phyloP scores from a whole-genome alignment of 2,797 vertebrate genomes.

The Salarias fasciatus region DNA sequence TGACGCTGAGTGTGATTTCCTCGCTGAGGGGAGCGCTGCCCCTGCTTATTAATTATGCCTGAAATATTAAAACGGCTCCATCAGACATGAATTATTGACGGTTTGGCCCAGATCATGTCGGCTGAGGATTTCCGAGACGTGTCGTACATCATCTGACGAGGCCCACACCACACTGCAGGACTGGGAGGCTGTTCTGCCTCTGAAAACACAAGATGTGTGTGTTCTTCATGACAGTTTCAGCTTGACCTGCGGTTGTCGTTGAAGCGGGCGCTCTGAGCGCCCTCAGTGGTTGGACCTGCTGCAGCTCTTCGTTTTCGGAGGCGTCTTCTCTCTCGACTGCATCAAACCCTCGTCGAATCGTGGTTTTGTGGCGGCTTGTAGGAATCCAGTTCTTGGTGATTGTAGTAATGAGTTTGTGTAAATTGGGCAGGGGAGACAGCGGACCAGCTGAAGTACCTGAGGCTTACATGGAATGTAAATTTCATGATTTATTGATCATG shows the following conservation, averaged over 20 bases:
- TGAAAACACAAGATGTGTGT: conserved; percentile 46
- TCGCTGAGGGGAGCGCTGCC: conserved; percentile 62
- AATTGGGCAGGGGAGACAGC: background rate
- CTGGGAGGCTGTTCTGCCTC: conserved; percentile 32
- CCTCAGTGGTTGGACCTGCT: too few relatives aligned
- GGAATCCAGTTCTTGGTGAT: background rate
- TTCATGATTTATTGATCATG: background rate
- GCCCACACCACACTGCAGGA: conserved; percentile 45
- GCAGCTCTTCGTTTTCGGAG: too few relatives aligned
- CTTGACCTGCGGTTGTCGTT: too few relatives aligned
- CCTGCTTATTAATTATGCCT: conserved; percentile 83
- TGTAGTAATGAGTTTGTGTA: background rate
- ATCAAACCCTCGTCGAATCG: too few relatives aligned
- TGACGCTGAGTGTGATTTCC: conserved; percentile 73
- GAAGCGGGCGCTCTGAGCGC: too few relatives aligned
- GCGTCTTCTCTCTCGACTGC: too few relatives aligned
- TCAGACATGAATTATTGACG: conserved; percentile 84
- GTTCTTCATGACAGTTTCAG: conserved; percentile 6
- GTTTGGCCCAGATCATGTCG: conserved; percentile 77
- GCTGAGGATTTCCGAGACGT: conserved; percentile 76
- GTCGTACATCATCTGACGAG: conserved; percentile 74
- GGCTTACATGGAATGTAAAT: background rate
- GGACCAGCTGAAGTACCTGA: background rate
- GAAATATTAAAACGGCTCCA: conserved; percentile 85
- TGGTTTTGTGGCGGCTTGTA: too few relatives aligned